These are phyloP conservation scores for Scelioninae gen. 1 DNA, from an alignment of 2,888 invertebrate genomes.

Conservation along the genomic window DNA sequence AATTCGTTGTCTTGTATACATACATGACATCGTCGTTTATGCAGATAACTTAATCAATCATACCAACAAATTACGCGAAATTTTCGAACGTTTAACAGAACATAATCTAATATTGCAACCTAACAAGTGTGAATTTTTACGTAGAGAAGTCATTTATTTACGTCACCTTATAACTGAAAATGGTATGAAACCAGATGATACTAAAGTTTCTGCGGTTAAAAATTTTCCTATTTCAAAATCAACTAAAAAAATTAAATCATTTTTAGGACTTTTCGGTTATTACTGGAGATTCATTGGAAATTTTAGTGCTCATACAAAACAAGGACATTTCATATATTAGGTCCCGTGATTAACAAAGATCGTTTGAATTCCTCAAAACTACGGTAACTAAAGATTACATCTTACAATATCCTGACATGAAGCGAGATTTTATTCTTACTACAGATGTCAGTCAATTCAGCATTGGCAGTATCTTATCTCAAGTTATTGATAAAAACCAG, in stretches of 20 bases:
- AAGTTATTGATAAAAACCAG: constrained; percentile 14
- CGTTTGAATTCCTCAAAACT: constrained; percentile 46
- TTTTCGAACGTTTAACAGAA: neutral
- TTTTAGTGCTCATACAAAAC: constrained; percentile 70
- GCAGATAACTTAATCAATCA: neutral
- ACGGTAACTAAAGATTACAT: constrained; percentile 25
- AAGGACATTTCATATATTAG: constrained; percentile 69
- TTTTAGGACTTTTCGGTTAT: constrained; percentile 27
- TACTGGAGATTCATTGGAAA: constrained; percentile 20
- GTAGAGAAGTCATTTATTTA: neutral
- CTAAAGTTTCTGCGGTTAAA: constrained; percentile 34
- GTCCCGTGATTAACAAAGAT: constrained; percentile 49
- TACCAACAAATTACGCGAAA: constrained; percentile 5
- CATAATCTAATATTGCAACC: constrained; percentile 14
- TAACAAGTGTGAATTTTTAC: constrained; percentile 6
- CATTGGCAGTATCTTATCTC: constrained; percentile 30
- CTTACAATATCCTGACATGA: constrained; percentile 76
- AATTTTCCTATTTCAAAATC: constrained; percentile 28
- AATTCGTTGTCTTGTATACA: constrained; percentile 72
- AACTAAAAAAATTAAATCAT: constrained; percentile 17
- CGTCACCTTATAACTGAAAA: constrained; percentile 29
- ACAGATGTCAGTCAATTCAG: constrained; percentile 76
- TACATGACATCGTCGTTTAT: constrained; percentile 55
- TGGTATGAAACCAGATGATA: constrained; percentile 33
- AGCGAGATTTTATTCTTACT: constrained; percentile 70